phyloP scores from a whole-genome alignment of 1,140 invertebrate genomes.

The Lordiphosa clarofinis region DNA sequence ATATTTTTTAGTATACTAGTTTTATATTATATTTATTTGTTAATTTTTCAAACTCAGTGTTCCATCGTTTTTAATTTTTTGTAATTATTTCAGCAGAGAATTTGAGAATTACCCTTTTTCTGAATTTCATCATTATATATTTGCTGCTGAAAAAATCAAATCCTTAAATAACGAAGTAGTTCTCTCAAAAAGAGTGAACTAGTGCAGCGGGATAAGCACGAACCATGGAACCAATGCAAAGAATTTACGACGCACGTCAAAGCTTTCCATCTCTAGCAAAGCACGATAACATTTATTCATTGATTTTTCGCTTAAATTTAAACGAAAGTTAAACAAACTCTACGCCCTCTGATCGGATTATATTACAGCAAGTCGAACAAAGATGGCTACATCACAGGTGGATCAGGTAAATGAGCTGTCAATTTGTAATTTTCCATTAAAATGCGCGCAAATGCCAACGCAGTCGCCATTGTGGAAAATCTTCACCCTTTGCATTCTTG shows the following conservation, averaged over 20 bases:
- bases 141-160: too few relatives aligned
- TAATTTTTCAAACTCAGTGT: too few relatives aligned
- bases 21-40: too few relatives aligned
- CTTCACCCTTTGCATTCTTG: conserved; percentile 17
- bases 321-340: conserved; percentile 7
- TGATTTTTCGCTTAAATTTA: conserved; percentile 45
- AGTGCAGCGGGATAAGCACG: neutral
- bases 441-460: neutral
- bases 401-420: conserved; percentile 45
- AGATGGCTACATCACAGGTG: conserved; percentile 61
- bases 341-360: neutral
- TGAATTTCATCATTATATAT: too few relatives aligned
- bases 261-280: neutral
- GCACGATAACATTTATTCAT: conserved; percentile 24
- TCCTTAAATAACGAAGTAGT: too few relatives aligned
- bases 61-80: too few relatives aligned
- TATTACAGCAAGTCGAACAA: conserved; percentile 18
- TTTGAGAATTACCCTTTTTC: too few relatives aligned
- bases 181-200: neutral
- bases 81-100: too few relatives aligned
- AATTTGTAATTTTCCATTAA: neutral
- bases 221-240: neutral
- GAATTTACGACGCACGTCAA: neutral
- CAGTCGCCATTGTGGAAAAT: conserved; percentile 27
- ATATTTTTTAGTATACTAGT: too few relatives aligned